Conservation (phyloP, 92 coral and sea anemone species). For the Zoanthus sociatus region DNA sequence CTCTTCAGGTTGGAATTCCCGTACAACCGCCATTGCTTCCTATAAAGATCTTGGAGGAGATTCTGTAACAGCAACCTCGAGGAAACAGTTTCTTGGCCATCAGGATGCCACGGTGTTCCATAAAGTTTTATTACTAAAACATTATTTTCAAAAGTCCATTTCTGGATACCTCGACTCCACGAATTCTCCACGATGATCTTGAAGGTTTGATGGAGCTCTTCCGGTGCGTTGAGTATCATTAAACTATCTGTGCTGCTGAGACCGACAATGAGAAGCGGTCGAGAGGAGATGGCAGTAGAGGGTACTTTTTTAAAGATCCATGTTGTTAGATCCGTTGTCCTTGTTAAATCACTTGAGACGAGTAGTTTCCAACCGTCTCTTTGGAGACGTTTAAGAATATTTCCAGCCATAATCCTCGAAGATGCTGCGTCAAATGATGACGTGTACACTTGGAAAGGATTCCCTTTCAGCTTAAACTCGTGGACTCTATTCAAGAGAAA, state of each 20-base stretch:
- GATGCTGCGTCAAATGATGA: constrained; percentile 25
- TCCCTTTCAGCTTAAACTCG: constrained; percentile 58
- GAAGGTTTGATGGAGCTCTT: constrained; percentile 53
- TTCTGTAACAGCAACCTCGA: constrained; percentile 57
- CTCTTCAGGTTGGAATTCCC: constrained; percentile 59
- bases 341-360: constrained; percentile 49
- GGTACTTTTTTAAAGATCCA: constrained; percentile 60
- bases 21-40: constrained; percentile 60
- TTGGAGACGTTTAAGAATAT: constrained; percentile 59
- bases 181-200: constrained; percentile 44
- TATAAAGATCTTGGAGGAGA: constrained; percentile 48
- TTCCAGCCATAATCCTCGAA: constrained; percentile 57
- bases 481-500: constrained; percentile 50
- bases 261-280: constrained; percentile 66
- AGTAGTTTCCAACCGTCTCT: constrained; percentile 65
- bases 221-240: constrained; percentile 62
- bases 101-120: constrained; percentile 67
- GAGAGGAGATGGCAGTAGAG: constrained; percentile 8
- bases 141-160: constrained; percentile 47
- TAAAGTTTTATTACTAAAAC: constrained; percentile 53
- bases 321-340: constrained; percentile 54
- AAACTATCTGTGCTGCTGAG: constrained; percentile 67
- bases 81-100: constrained; percentile 53
- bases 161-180: constrained; percentile 64
- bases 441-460: constrained; percentile 25